Evolutionary conservation across 1,140 invertebrate species (phyloP), one percentile per base, ranked within the genome.

Genomic region (Harlomillsia oculata): DNA sequence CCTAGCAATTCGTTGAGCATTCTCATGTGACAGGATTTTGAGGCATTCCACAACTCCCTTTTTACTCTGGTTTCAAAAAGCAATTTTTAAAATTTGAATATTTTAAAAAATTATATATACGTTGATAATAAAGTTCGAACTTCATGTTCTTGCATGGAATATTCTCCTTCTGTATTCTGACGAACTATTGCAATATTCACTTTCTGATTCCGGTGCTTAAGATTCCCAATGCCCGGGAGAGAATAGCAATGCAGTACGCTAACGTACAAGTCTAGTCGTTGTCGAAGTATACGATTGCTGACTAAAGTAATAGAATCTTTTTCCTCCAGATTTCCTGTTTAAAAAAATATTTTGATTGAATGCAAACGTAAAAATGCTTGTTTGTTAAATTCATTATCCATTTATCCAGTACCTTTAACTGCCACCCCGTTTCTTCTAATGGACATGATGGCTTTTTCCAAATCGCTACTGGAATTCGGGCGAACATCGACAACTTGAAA

Each of bases 91-190:
- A 45, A 28, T 25, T 46, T 30, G 4, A 14, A 25, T 45, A 32
- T 2, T 23, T 20, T 40, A 18, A 39, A 28, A 3, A 39, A 11
- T 28, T 21, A 21, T 8, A 36, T 43, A 16, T 11, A n/a, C 13
- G 13, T 34, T 4, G 28, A 50, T n/a, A 16, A 13, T 41, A 5
- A 18, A 1, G 11, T 18, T 39, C 16, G 20, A 37, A 79, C 77
- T 68, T 95, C 89, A 72, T 99, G 96, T 69, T 99, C 97, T 69
- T 98, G 78, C 82, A 97, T 97, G 59, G 89, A 87, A 70, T 95
- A 95, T 74, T 95, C 90, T 34, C 90, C 90, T 71, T 91, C 88
- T 14, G 86, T 93, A 71, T 99, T 99, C 73, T 99, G 94, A 67
- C 90, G 77, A 50, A 99, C 86, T 48, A 98, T 87, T 21, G 89